A percentile compares a stretch with the other conserved stretches of the same genome.
Conservation (phyloP, 2,797 vertebrate species). For the Salarias fasciatus region DNA sequence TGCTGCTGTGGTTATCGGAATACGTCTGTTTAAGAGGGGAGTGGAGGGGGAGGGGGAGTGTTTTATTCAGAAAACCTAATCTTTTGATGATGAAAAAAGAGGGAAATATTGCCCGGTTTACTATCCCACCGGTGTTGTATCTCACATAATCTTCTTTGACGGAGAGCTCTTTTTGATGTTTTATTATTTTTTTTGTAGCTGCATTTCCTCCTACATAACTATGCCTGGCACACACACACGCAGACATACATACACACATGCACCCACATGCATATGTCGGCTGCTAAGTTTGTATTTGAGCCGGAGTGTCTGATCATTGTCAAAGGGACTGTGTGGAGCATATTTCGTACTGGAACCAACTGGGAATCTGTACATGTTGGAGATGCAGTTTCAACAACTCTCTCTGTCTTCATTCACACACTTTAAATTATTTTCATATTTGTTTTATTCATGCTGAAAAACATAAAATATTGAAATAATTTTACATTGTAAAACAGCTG, state of each 20-base stretch:
- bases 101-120: slow-evolving; percentile 49
- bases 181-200: slow-evolving; percentile 31
- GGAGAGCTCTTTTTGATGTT: slow-evolving; percentile 51
- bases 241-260: not conserved
- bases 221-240: not conserved
- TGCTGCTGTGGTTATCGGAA: slow-evolving; percentile 18
- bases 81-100: slow-evolving; percentile 62
- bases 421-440: not conserved
- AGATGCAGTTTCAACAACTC: not conserved
- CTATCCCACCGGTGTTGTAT: slow-evolving; percentile 44
- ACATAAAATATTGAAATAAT: not conserved
- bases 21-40: not conserved
- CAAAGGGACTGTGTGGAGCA: slow-evolving; percentile 29
- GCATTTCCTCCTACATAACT: not conserved
- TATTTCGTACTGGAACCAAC: not conserved
- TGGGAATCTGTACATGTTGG: slow-evolving; percentile 14
- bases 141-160: slow-evolving; percentile 48
- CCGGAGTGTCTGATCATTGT: slow-evolving; percentile 21
- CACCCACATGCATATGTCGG: not conserved
- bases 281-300: not conserved
- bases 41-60: not conserved
- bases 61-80: slow-evolving; percentile 53
- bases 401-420: not conserved
- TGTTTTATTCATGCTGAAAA: too few species aligned
- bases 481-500: too few species aligned